Percentiles rank a stretch among this genome's conserved stretches.
Conservation (phyloP, 2,888 invertebrate genomes). For the Acrobasis repandana region DNA sequence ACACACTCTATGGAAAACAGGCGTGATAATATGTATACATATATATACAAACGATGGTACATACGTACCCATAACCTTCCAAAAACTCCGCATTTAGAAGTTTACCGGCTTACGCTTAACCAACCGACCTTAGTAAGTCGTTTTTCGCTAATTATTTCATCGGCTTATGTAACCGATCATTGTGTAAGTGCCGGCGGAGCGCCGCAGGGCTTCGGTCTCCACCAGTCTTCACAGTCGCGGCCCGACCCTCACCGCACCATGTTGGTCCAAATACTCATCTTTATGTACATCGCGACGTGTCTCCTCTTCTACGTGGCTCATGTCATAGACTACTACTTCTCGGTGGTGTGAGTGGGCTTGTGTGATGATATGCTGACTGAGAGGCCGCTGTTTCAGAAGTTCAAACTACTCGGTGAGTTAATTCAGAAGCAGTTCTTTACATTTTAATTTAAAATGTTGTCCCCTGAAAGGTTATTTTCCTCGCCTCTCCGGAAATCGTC, state of each 20-base stretch:
- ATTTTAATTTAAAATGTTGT: too few relatives aligned
- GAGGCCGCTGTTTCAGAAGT: conserved; percentile 6
- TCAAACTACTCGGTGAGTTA: conserved; percentile 13
- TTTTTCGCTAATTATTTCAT: conserved; percentile 21
- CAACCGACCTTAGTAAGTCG: conserved; percentile 11
- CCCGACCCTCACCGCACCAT: conserved; percentile 48
- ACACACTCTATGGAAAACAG: too few relatives aligned
- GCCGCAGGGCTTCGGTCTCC: conserved; percentile 44
- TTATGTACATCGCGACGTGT: conserved; percentile 78
- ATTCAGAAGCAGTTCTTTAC: background rate
- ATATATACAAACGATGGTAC: too few relatives aligned
- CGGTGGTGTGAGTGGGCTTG: conserved; percentile 41
- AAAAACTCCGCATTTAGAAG: background rate
- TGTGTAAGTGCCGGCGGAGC: conserved; percentile 23
- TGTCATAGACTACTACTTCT: conserved; percentile 74
- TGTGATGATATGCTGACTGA: conserved; percentile 22
- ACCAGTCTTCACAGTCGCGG: conserved; percentile 41
- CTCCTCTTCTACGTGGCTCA: conserved; percentile 75
- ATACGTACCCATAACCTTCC: too few relatives aligned
- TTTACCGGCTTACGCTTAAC: conserved; percentile 10
- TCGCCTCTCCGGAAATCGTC: too few relatives aligned
- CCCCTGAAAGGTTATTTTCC: too few relatives aligned
- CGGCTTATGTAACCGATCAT: conserved; percentile 2
- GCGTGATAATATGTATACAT: too few relatives aligned
- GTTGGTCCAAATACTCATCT: conserved; percentile 78